Percentiles rank a stretch among this genome's conserved stretches.
Evolutionary conservation across 1,140 invertebrate species (phyloP).

Genomic region (Octopus bimaculoides): DNA sequence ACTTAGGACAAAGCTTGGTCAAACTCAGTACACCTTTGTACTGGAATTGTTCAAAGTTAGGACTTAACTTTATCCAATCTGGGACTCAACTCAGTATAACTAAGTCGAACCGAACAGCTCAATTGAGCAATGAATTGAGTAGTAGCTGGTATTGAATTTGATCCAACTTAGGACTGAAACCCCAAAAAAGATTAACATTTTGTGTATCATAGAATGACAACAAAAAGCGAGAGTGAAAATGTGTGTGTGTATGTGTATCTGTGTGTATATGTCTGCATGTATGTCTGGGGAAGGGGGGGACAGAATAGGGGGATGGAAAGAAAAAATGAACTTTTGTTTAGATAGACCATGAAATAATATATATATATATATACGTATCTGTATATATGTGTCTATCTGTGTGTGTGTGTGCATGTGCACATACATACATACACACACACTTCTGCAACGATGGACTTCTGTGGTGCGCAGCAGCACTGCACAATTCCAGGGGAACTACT

Average conservation of each 20-base stretch:
- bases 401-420: too few species aligned
- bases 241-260: background rate
- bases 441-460: conserved; percentile 7
- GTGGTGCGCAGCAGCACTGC: background rate
- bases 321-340: background rate
- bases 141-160: too few species aligned
- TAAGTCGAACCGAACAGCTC: too few species aligned
- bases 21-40: too few species aligned
- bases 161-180: too few species aligned
- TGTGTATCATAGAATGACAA: too few species aligned
- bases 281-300: background rate
- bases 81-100: too few species aligned
- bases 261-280: background rate
- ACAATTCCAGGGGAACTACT: conserved; percentile 1
- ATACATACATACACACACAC: background rate
- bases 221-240: background rate
- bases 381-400: background rate
- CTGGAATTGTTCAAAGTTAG: too few species aligned
- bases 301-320: background rate
- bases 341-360: background rate
- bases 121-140: too few species aligned
- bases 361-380: background rate
- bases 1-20: too few species aligned
- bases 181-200: too few species aligned
- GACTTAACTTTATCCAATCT: too few species aligned